Evolutionary conservation across 2,888 invertebrate genomes (phyloP).

Genomic region (Pseudanteris insignis): DNA sequence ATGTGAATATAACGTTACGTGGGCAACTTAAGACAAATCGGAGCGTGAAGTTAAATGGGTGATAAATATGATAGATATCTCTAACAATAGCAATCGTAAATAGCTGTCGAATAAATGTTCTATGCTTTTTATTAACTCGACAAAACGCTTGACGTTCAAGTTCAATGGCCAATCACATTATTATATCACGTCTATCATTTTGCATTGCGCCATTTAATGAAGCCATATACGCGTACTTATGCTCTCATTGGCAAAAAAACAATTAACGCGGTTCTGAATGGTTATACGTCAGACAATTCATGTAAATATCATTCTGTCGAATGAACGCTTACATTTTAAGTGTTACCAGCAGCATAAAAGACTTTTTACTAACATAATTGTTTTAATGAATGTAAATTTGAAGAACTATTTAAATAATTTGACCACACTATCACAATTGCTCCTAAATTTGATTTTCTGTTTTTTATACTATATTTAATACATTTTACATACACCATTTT

Average conservation of each 20-base stretch:
- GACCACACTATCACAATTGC: no score
- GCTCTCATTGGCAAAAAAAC: conserved; percentile 21
- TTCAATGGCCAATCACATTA: conserved; percentile 51
- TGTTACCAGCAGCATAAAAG: no score
- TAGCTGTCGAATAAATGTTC: conserved; percentile 46
- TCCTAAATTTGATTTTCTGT: no score
- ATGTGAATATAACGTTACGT: conserved; percentile 51
- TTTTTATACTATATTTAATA: no score
- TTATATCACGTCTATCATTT: conserved; percentile 44
- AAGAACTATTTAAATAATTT: no score
- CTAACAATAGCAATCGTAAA: conserved; percentile 56
- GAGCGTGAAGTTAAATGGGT: conserved; percentile 54
- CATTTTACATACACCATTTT: no score
- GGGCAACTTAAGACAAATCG: conserved; percentile 58
- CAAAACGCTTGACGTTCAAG: conserved; percentile 49
- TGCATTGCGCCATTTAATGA: conserved; percentile 42
- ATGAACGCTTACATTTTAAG: no score
- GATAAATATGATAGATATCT: conserved; percentile 59
- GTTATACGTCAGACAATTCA: no score
- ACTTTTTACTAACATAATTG: no score
- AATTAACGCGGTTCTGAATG: conserved; percentile 38
- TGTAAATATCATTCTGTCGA: no score
- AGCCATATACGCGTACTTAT: conserved; percentile 36
- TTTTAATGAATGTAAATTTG: no score
- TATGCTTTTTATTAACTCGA: conserved; percentile 49